A percentile compares a stretch with the other conserved stretches of the same genome.
Evolutionary conservation across 1,140 invertebrate genomes (phyloP).

Genomic region (Meloidogyne chitwoodi): DNA sequence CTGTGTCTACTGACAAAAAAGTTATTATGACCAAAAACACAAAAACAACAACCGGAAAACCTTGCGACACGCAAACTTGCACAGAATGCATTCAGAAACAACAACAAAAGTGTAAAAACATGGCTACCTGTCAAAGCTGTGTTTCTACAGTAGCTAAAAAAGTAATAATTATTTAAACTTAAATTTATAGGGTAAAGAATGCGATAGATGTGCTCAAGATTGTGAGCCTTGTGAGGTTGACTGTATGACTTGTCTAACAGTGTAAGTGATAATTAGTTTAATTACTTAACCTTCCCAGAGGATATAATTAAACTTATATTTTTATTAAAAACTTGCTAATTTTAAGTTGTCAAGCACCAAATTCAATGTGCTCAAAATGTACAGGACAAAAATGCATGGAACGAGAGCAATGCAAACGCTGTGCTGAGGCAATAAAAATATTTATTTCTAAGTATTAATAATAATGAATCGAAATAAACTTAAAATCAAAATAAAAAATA

Average conservation of each 20-base stretch:
- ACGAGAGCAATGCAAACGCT: too few species aligned
- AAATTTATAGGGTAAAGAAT: background rate
- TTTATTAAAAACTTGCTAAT: too few species aligned
- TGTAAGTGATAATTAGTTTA: too few species aligned
- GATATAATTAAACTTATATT: too few species aligned
- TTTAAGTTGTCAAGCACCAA: background rate
- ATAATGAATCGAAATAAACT: too few species aligned
- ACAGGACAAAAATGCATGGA: background rate
- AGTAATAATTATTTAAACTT: background rate
- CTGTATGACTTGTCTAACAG: background rate
- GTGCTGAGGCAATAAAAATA: too few species aligned
- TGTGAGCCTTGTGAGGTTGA: background rate
- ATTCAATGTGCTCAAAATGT: background rate
- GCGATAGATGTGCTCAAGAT: background rate
- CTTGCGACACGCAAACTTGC: background rate
- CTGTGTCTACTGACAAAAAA: background rate
- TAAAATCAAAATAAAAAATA: background rate
- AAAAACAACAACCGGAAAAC: background rate
- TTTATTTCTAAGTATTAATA: too few species aligned
- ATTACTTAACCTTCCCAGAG: too few species aligned
- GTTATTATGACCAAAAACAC: background rate
- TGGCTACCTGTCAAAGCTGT: background rate
- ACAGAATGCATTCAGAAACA: background rate
- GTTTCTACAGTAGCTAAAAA: background rate
- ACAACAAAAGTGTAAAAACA: background rate